Percentiles rank a stretch among this genome's conserved stretches.
phyloP scores from a whole-genome alignment of 1,140 invertebrate genomes.

The Ceratosolen solmsi region DNA sequence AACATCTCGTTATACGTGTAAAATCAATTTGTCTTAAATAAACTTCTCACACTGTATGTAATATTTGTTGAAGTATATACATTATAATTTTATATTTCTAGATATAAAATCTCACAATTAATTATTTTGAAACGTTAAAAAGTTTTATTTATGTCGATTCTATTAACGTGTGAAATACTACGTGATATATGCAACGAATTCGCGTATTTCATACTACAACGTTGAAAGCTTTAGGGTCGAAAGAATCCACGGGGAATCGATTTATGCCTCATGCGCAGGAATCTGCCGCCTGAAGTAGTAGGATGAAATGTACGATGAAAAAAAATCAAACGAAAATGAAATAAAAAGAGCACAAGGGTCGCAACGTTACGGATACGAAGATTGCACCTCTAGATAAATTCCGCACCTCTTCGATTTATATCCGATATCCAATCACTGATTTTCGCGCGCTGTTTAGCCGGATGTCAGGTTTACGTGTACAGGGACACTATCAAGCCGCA shows the following conservation, averaged over 20 bases:
- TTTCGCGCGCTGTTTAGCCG: slow-evolving; percentile 22
- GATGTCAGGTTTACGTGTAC: slow-evolving; percentile 8
- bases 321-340: slow-evolving; percentile 4
- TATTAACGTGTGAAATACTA: not conserved
- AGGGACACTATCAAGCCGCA: not conserved
- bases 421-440: slow-evolving; percentile 46
- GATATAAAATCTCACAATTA: too few relatives aligned
- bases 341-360: not conserved
- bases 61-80: too few relatives aligned
- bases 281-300: not conserved
- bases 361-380: not conserved
- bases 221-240: slow-evolving; percentile 1
- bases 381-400: slow-evolving; percentile 31
- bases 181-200: not conserved
- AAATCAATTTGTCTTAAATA: too few relatives aligned
- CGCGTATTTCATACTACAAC: not conserved
- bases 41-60: too few relatives aligned
- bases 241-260: slow-evolving; percentile 6
- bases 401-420: slow-evolving; percentile 21
- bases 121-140: not conserved
- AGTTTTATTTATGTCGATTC: not conserved
- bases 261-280: slow-evolving; percentile 14
- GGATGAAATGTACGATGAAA: not conserved
- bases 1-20: too few relatives aligned
- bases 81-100: too few relatives aligned